These are phyloP conservation scores for Anthrax anthrax DNA, from an alignment of 2,888 invertebrate genomes.

Conservation along the genomic window DNA sequence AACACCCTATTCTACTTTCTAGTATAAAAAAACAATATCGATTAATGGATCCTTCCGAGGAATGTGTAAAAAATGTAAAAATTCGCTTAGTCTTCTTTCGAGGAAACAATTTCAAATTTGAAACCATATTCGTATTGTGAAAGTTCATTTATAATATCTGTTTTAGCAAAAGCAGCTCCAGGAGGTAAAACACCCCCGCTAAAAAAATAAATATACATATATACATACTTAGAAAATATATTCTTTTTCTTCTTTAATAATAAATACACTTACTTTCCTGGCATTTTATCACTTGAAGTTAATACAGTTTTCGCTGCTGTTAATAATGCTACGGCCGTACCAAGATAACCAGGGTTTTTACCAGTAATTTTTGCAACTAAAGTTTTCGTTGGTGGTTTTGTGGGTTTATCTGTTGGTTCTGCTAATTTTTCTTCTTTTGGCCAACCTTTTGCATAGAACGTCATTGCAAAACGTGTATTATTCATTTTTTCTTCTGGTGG, in stretches of 20 bases:
- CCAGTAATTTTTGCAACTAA: conserved; percentile 47
- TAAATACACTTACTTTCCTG: conserved; percentile 42
- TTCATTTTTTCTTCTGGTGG: conserved; percentile 47
- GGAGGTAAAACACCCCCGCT: conserved; percentile 82
- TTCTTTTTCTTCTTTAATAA: conserved; percentile 17
- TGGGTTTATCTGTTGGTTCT: conserved; percentile 37
- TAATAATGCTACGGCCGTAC: conserved; percentile 60
- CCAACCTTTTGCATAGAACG: conserved; percentile 71
- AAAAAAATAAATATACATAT: conserved; percentile 11
- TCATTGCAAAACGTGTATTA: conserved; percentile 47
- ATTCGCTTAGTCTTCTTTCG: background rate
- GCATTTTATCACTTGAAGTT: conserved; percentile 60
- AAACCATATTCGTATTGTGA: conserved; percentile 47
- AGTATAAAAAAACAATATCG: too few relatives aligned
- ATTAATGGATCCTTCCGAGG: too few relatives aligned
- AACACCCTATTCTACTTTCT: too few relatives aligned
- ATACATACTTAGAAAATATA: conserved; percentile 33
- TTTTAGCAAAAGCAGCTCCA: conserved; percentile 71
- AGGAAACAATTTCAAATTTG: conserved; percentile 48
- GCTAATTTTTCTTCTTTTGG: conserved; percentile 39
- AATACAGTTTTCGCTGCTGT: conserved; percentile 61
- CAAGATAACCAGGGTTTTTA: conserved; percentile 54
- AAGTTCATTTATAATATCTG: conserved; percentile 60
- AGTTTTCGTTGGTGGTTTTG: conserved; percentile 45
- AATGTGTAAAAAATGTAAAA: too few relatives aligned